Evolutionary conservation across 1,140 invertebrate genomes (phyloP).

Genomic region (Tribolium madens): DNA sequence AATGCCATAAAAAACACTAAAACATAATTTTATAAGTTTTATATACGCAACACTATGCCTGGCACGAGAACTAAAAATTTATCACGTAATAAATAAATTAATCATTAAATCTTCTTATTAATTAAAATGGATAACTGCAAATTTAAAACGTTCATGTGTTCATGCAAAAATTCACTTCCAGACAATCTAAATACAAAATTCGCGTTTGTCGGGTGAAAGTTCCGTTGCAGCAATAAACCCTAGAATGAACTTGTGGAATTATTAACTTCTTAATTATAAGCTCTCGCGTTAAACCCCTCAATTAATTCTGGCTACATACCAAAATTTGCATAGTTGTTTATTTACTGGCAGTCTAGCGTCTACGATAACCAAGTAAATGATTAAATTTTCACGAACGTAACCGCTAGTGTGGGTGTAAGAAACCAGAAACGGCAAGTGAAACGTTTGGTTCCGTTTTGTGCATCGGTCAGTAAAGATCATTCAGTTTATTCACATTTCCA

Average conservation of each 20-base stretch:
- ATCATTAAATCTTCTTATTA: background rate
- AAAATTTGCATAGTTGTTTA: background rate
- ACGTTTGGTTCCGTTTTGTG: constrained; percentile 27
- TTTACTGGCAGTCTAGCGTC: background rate
- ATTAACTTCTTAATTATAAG: background rate
- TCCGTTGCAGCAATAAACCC: background rate
- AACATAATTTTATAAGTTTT: background rate
- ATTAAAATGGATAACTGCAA: constrained; percentile 17
- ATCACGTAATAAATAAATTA: constrained; percentile 3
- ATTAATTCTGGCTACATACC: background rate
- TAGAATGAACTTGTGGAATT: background rate
- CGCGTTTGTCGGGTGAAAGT: constrained; percentile 24
- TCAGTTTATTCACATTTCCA: constrained; percentile 46
- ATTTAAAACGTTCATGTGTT: constrained; percentile 6
- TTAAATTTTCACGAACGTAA: constrained; percentile 27
- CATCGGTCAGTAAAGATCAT: constrained; percentile 42
- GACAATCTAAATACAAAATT: constrained; percentile 20
- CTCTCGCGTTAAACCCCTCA: background rate
- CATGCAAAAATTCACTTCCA: constrained; percentile 32
- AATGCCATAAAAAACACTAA: background rate
- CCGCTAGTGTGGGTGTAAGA: constrained; percentile 32
- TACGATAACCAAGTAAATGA: background rate
- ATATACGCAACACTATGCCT: background rate
- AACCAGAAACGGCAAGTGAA: constrained; percentile 21
- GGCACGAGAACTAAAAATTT: background rate